Percentiles rank a stretch among this genome's conserved stretches.
Conservation (phyloP, 2,888 invertebrate species). For the Mythimna pallens region DNA sequence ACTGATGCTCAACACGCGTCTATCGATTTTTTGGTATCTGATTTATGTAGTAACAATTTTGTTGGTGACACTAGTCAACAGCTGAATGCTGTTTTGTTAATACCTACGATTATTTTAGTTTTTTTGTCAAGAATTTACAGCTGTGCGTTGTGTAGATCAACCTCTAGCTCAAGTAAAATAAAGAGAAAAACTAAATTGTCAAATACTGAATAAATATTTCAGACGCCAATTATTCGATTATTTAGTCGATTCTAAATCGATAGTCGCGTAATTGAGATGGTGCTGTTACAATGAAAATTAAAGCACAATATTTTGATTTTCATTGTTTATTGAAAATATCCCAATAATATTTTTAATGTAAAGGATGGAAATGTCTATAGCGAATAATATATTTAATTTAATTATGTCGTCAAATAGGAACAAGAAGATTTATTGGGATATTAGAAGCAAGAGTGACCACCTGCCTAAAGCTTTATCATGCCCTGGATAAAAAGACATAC, state of each 20-base stretch:
- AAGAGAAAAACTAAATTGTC: not conserved
- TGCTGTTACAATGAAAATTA: slow-evolving; percentile 42
- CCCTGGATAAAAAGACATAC: slow-evolving; percentile 68
- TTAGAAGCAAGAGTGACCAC: slow-evolving; percentile 63
- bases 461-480: slow-evolving; percentile 68
- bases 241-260: slow-evolving; percentile 36
- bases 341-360: slow-evolving; percentile 28
- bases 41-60: not conserved
- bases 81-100: not conserved
- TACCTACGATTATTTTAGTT: not conserved
- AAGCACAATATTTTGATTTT: slow-evolving; percentile 29
- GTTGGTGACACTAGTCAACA: not conserved
- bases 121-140: not conserved
- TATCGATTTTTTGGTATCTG: slow-evolving; percentile 40
- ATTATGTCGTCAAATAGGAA: not conserved
- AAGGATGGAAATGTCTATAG: not conserved
- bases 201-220: slow-evolving; percentile 14
- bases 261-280: slow-evolving; percentile 18
- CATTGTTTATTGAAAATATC: slow-evolving; percentile 40
- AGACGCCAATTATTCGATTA: slow-evolving; percentile 19
- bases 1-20: slow-evolving; percentile 1
- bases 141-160: not conserved
- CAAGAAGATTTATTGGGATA: slow-evolving; percentile 38
- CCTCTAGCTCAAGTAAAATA: not conserved
- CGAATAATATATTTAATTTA: not conserved